Base-by-base conservation (phyloP, 2,888 invertebrate genomes). In the Rhagophthalmus giganteus region DNA sequence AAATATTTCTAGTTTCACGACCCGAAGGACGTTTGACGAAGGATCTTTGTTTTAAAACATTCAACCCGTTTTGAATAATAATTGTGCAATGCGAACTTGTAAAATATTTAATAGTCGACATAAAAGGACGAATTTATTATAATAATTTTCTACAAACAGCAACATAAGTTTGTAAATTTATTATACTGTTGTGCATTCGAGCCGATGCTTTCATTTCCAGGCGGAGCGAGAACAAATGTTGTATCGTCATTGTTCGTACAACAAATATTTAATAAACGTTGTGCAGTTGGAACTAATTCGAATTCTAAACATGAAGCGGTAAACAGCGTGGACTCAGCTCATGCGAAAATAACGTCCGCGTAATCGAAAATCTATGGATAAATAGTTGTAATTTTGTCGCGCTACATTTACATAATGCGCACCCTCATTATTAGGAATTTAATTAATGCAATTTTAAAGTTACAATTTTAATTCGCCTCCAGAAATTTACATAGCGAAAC, bases 231-330 rank as follows among this genome's bases (percentile, higher is more conserved):
- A 32, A 51, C 39, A 40, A 51, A 45, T 38, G 46, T 38, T 10
- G 34, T 20, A 45, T 34, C 34, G 45, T 46, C 44, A 42, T 38
- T 46, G 42, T 20, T 42, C 44, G 44, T 25, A 32, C 42, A 32
- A 45, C 55, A 55, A 53, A 55, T 55, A 53, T 55, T 55, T 49
- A 55, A 55, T 55, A 53, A 52, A 53, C 44, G 40, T 28, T 45
- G 40, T 53, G 38, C 38, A 39, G 40, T 38, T 20, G 20, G 20
- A 20, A 39, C 50, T 54, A 57, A 57, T 54, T 57, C 54, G 35
- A 34, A 57, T 57, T 57, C 56, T 42, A 50, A 54, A 54, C 50
- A 54, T 41, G 53, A 12, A 50, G 15, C 39, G 50, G 47, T 51
- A 51, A 57, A 57, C 53, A 54, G 49, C 54, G 33, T 32, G 48